These are phyloP conservation scores for Tipula lateralis DNA, from an alignment of 2,888 invertebrate species.

Conservation along the genomic window DNA sequence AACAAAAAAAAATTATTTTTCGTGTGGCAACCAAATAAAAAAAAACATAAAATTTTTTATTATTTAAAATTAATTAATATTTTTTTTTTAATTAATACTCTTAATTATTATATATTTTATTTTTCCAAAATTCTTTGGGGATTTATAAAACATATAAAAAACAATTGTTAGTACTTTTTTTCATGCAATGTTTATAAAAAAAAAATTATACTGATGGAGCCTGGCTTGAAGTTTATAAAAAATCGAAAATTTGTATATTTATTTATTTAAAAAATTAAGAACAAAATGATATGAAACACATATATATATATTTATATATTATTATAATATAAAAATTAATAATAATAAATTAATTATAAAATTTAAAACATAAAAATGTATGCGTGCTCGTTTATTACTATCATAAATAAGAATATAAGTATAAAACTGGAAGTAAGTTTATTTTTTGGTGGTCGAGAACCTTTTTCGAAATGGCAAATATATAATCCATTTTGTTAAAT, in stretches of 20 bases:
- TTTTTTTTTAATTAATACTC: background rate
- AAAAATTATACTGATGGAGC: background rate
- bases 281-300: background rate
- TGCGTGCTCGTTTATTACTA: constrained; percentile 9
- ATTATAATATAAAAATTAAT: background rate
- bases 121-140: background rate
- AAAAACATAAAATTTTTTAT: background rate
- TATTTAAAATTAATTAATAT: background rate
- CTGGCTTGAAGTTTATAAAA: background rate
- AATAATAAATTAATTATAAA: constrained; percentile 14
- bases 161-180: background rate
- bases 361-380: background rate
- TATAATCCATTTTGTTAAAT: background rate
- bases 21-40: background rate
- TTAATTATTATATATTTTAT: background rate
- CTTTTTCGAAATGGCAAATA: background rate
- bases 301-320: background rate
- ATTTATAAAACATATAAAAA: background rate
- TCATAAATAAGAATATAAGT: background rate
- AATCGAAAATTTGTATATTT: constrained; percentile 24
- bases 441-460: background rate
- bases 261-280: constrained; percentile 19
- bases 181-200: background rate
- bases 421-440: background rate
- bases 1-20: background rate